Conservation (phyloP, 1,140 invertebrate species). For the Chlorops oryzae region DNA sequence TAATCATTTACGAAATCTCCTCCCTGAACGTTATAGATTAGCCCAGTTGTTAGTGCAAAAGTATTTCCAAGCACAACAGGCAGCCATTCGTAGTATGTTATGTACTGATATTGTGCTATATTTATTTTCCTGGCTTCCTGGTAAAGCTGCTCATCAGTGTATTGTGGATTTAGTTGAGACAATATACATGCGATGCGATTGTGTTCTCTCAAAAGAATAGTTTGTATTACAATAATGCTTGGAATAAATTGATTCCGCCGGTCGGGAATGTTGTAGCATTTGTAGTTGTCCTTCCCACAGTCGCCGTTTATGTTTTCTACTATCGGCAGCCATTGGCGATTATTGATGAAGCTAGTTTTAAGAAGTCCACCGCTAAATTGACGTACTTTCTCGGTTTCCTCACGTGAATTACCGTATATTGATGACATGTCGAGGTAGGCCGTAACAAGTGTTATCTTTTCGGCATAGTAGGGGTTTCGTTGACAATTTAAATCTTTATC, state of each 20-base stretch:
- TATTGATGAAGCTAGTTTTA: constrained; percentile 53
- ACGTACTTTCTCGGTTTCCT: constrained; percentile 56
- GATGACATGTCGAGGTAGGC: constrained; percentile 78
- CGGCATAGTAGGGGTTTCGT: constrained; percentile 54
- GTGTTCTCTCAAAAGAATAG: constrained; percentile 80
- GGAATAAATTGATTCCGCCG: constrained; percentile 79
- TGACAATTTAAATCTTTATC: constrained; percentile 62
- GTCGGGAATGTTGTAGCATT: constrained; percentile 71
- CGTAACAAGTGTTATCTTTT: constrained; percentile 74
- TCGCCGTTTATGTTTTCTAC: constrained; percentile 57
- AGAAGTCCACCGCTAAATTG: constrained; percentile 59
- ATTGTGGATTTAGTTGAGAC: constrained; percentile 71
- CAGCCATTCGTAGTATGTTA: constrained; percentile 81
- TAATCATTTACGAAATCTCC: constrained; percentile 80
- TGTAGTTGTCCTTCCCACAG: constrained; percentile 56
- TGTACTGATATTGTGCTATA: constrained; percentile 72
- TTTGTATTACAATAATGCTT: constrained; percentile 72
- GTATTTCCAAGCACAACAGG: constrained; percentile 66
- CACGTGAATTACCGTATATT: constrained; percentile 69
- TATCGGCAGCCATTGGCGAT: constrained; percentile 61
- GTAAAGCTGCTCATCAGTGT: constrained; percentile 78
- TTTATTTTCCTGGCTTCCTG: constrained; percentile 79
- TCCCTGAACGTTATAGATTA: constrained; percentile 53
- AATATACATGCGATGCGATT: constrained; percentile 76
- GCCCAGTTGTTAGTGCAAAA: constrained; percentile 60